A percentile compares a stretch with the other conserved stretches of the same genome.
These are phyloP conservation scores for Xestoiulus laeticollis DNA, from an alignment of 2,888 invertebrate species.

Conservation along the genomic window DNA sequence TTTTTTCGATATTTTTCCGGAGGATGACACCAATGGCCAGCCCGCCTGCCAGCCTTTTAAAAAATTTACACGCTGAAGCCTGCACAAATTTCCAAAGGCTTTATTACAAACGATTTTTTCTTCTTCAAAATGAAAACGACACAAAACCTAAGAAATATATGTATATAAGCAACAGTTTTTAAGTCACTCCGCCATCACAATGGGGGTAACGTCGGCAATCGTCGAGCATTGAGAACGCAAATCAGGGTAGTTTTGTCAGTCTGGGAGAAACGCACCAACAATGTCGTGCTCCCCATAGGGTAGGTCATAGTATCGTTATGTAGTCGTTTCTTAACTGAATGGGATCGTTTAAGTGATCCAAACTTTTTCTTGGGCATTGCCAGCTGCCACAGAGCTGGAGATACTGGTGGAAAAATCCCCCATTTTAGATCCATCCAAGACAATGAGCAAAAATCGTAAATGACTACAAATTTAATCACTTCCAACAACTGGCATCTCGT, in stretches of 20 bases:
- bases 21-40: not conserved
- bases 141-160: slow-evolving; percentile 52
- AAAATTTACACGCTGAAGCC: not conserved
- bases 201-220: slow-evolving; percentile 25
- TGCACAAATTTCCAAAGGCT: slow-evolving; percentile 20
- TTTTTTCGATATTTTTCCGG: not conserved
- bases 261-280: not conserved
- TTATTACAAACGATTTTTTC: slow-evolving; percentile 52
- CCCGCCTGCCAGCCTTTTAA: slow-evolving; percentile 1
- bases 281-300: too few relatives aligned
- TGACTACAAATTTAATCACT: too few relatives aligned
- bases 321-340: too few relatives aligned
- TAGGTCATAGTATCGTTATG: too few relatives aligned
- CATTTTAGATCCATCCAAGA: too few relatives aligned
- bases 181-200: slow-evolving; percentile 30
- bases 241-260: slow-evolving; percentile 15
- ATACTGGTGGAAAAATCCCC: too few relatives aligned
- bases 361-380: not conserved
- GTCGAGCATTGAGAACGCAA: slow-evolving; percentile 5
- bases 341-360: not conserved
- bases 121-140: slow-evolving; percentile 49
- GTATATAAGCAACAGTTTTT: slow-evolving; percentile 51
- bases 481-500: too few relatives aligned
- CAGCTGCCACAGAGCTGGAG: not conserved
- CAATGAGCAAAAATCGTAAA: too few relatives aligned